Evolutionary conservation across 2,797 vertebrate genomes (phyloP).

Genomic region (Periophthalmus magnuspinnatus): DNA sequence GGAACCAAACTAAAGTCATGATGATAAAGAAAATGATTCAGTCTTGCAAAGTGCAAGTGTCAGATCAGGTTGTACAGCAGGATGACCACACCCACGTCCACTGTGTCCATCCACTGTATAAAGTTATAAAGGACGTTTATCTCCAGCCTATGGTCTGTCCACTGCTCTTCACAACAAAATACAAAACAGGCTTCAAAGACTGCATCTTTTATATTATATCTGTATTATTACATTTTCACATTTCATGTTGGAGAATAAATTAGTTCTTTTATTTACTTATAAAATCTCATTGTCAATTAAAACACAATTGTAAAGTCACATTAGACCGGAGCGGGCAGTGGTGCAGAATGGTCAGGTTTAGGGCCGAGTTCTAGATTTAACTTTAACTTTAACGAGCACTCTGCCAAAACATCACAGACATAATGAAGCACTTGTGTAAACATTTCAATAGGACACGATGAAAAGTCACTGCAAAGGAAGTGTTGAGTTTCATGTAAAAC

Average conservation of each 20-base stretch:
- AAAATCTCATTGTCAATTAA: conserved; percentile 44
- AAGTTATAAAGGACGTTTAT: too few species aligned
- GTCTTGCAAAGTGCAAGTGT: conserved; percentile 65
- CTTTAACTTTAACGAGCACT: conserved; percentile 36
- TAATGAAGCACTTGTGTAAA: conserved; percentile 27
- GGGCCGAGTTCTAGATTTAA: conserved; percentile 43
- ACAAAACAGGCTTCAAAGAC: conserved; percentile 32
- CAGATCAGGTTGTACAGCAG: conserved; percentile 60
- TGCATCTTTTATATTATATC: conserved; percentile 35
- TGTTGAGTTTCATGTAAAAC: conserved; percentile 48
- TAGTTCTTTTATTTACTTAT: conserved; percentile 41
- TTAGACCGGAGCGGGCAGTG: conserved; percentile 48
- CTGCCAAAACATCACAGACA: conserved; percentile 50
- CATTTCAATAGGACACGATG: conserved; percentile 25
- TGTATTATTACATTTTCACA: conserved; percentile 34
- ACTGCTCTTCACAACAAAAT: conserved; percentile 45
- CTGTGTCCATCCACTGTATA: conserved; percentile 5
- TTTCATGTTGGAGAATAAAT: conserved; percentile 34
- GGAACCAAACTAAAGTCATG: conserved; percentile 73
- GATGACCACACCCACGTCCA: conserved; percentile 58
- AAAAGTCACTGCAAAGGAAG: conserved; percentile 36
- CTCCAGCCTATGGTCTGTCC: conserved; percentile 34
- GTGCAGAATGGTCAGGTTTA: conserved; percentile 59
- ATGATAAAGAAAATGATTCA: conserved; percentile 69
- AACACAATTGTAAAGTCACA: conserved; percentile 54